phyloP scores from a whole-genome alignment of 2,888 invertebrate species.

The Cerastis rubricosa region DNA sequence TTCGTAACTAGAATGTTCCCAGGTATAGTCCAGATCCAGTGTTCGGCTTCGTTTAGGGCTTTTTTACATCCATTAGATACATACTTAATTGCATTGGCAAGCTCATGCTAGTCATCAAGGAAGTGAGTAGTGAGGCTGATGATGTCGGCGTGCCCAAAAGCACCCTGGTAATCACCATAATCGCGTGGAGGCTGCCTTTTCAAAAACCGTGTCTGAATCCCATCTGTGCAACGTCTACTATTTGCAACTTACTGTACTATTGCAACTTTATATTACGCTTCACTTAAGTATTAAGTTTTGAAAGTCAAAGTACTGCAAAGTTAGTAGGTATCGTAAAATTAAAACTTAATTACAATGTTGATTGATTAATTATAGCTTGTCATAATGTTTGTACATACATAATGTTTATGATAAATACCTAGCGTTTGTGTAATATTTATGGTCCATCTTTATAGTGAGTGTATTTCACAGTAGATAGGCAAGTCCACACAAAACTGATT shows the following conservation, averaged over 20 bases:
- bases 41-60: background rate
- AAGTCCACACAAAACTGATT: too few species aligned
- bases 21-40: background rate
- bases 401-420: background rate
- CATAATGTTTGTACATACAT: background rate
- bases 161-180: too few species aligned
- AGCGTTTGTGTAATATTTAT: too few species aligned
- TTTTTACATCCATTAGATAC: background rate
- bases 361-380: conserved; percentile 9
- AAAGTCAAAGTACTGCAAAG: background rate
- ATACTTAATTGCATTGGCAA: background rate
- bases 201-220: background rate
- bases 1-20: background rate
- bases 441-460: too few species aligned
- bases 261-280: background rate
- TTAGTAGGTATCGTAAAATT: background rate
- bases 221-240: background rate
- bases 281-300: background rate
- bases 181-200: too few species aligned
- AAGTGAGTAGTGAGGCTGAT: background rate
- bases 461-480: too few species aligned
- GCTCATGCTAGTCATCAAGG: background rate
- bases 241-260: background rate
- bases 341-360: background rate
- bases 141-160: background rate